These are phyloP conservation scores for Apamea epomidion DNA, from an alignment of 2,888 invertebrate genomes.

Conservation along the genomic window DNA sequence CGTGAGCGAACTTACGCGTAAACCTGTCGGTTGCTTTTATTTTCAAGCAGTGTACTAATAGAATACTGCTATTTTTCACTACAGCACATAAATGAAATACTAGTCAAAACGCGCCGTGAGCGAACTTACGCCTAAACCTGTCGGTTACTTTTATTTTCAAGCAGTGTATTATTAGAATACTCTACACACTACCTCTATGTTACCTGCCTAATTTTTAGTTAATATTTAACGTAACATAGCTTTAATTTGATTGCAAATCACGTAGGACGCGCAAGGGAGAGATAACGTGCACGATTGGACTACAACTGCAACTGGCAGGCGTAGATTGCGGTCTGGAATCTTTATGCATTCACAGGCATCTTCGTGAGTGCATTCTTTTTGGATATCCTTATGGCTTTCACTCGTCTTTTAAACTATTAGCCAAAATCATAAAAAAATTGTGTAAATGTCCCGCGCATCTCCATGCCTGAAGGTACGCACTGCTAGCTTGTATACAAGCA, in stretches of 20 bases:
- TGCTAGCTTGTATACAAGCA: not conserved
- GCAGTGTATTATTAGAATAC: not conserved
- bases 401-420: not conserved
- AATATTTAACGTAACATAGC: not conserved
- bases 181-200: not conserved
- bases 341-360: not conserved
- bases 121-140: not conserved
- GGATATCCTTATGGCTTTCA: not conserved
- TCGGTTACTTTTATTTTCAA: not conserved
- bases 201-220: not conserved
- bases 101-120: conserved; percentile 7
- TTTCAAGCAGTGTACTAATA: not conserved
- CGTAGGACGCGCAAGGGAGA: not conserved
- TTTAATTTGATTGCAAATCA: conserved; percentile 4
- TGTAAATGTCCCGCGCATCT: not conserved
- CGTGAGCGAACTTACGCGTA: conserved; percentile 1
- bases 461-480: not conserved
- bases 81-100: no score
- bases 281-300: not conserved
- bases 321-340: not conserved
- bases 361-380: not conserved
- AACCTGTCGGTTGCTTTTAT: not conserved
- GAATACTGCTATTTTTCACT: not conserved
- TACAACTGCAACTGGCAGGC: not conserved
- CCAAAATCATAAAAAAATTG: not conserved